phyloP scores from a whole-genome alignment of 2,888 invertebrate species.

The Amblyjoppa proteus region DNA sequence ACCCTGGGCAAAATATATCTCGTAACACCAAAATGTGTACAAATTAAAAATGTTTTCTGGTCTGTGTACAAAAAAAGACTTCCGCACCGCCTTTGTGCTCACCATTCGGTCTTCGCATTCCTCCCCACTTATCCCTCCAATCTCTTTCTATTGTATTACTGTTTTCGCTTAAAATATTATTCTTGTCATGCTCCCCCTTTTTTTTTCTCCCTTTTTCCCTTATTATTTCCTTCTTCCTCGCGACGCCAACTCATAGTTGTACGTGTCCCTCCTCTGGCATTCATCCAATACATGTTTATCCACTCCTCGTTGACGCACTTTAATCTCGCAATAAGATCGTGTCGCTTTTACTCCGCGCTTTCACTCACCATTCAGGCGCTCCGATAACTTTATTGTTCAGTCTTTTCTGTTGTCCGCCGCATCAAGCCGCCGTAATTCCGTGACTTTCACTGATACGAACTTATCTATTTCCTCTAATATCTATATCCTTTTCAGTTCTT shows the following conservation, averaged over 20 bases:
- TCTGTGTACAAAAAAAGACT: not conserved
- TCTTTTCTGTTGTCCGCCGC: not conserved
- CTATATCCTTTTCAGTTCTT: not conserved
- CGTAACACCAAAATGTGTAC: not conserved
- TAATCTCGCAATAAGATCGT: not conserved
- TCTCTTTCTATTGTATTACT: not conserved
- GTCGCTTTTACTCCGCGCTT: not conserved
- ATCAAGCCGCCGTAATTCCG: not conserved
- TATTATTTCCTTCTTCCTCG: not conserved
- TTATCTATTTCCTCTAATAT: not conserved
- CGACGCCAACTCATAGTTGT: not conserved
- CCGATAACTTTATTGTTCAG: not conserved
- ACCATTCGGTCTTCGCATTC: not conserved
- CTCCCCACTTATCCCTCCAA: not conserved
- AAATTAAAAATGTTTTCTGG: not conserved
- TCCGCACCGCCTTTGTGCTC: not conserved
- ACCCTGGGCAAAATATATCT: not conserved
- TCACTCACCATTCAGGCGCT: not conserved
- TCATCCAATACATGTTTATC: not conserved
- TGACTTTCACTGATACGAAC: not conserved
- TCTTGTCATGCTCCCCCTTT: not conserved
- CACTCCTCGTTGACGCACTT: not conserved
- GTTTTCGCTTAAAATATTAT: not conserved
- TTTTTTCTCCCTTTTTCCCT: not conserved
- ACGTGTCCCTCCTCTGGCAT: not conserved